A percentile compares a stretch with the other conserved stretches of the same genome.
Evolutionary conservation across 2,888 invertebrate genomes (phyloP).

Genomic region (Acanthosoma haemorrhoidale): DNA sequence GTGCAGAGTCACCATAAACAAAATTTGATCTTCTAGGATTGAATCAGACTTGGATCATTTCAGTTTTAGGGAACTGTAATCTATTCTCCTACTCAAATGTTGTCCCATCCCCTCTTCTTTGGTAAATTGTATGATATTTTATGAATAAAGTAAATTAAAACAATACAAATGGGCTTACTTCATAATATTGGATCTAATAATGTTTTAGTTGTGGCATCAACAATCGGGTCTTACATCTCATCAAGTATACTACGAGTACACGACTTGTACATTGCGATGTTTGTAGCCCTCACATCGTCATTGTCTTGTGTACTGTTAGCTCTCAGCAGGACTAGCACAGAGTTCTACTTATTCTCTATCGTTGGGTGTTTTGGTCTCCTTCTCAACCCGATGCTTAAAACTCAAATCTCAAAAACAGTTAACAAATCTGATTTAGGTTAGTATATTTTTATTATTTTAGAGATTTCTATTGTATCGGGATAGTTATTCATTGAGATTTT

Average conservation of each 20-base stretch:
- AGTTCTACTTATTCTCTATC: slow-evolving; percentile 19
- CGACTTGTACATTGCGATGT: slow-evolving; percentile 11
- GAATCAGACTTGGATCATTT: too few relatives aligned
- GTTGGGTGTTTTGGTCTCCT: slow-evolving; percentile 22
- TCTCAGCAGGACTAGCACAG: not conserved
- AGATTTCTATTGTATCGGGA: not conserved
- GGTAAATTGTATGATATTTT: too few relatives aligned
- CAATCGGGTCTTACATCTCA: not conserved
- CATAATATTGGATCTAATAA: too few relatives aligned
- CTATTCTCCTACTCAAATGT: too few relatives aligned
- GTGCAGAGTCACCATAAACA: too few relatives aligned
- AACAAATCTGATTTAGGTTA: slow-evolving; percentile 19
- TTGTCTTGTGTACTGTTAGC: slow-evolving; percentile 18
- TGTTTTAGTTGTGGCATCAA: slow-evolving; percentile 17
- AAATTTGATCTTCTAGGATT: too few relatives aligned
- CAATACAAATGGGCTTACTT: too few relatives aligned
- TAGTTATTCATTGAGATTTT: not conserved
- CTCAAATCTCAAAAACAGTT: slow-evolving; percentile 18
- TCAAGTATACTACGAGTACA: slow-evolving; percentile 17
- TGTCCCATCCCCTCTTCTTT: too few relatives aligned
- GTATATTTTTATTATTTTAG: not conserved
- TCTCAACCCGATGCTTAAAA: slow-evolving; percentile 22
- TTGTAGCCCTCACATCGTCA: not conserved
- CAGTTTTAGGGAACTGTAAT: too few relatives aligned
- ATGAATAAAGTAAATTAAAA: too few relatives aligned